Percentiles rank a stretch among this genome's conserved stretches.
phyloP scores from a whole-genome alignment of 1,140 invertebrate species.

The Monochamus saltuarius region DNA sequence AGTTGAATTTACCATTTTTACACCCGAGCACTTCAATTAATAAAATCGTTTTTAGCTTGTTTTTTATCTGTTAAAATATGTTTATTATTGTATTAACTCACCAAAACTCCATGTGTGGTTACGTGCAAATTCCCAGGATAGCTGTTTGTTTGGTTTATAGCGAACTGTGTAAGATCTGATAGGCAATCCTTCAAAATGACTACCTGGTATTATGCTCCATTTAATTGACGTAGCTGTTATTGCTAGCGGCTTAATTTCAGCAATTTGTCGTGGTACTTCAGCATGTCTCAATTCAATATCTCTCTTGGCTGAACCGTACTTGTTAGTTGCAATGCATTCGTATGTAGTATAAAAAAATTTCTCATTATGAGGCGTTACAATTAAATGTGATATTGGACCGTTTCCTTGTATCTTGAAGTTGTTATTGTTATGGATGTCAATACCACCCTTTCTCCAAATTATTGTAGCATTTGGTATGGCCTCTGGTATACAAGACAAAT shows the following conservation, averaged over 20 bases:
- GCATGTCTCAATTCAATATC: constrained; percentile 74
- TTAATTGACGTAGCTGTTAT: constrained; percentile 81
- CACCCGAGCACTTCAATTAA: too few relatives aligned
- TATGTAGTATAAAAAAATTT: constrained; percentile 70
- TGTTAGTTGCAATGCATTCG: constrained; percentile 79
- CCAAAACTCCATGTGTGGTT: constrained; percentile 76
- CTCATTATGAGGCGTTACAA: constrained; percentile 63
- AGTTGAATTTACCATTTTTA: too few relatives aligned
- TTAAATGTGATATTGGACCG: constrained; percentile 69
- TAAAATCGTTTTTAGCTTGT: not conserved
- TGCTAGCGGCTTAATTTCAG: constrained; percentile 62
- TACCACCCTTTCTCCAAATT: constrained; percentile 66
- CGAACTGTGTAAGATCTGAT: constrained; percentile 70
- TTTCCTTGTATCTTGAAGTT: constrained; percentile 64
- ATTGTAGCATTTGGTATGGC: constrained; percentile 92
- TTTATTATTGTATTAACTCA: constrained; percentile 44
- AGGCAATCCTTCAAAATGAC: constrained; percentile 71
- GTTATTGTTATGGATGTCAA: constrained; percentile 55
- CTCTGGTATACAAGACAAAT: constrained; percentile 85
- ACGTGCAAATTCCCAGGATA: constrained; percentile 65
- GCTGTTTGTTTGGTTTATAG: constrained; percentile 69
- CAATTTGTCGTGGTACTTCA: constrained; percentile 56
- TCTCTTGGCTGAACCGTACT: constrained; percentile 66
- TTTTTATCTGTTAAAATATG: not conserved
- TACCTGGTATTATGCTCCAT: constrained; percentile 73